phyloP scores from a whole-genome alignment of 2,888 invertebrate species.

The Taenaris catops region DNA sequence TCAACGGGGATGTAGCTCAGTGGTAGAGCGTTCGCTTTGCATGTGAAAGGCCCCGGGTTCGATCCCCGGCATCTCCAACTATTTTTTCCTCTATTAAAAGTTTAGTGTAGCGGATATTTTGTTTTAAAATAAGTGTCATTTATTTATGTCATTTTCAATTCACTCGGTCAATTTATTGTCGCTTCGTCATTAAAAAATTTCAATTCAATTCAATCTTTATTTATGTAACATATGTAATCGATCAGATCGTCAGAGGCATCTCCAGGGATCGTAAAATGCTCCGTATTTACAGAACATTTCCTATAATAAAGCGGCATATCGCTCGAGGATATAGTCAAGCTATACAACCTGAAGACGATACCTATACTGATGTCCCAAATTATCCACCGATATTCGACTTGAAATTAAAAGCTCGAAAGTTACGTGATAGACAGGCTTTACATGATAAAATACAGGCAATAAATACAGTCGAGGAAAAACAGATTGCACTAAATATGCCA shows the following conservation, averaged over 20 bases:
- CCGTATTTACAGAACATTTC: constrained; percentile 48
- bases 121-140: no score
- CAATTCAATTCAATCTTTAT: no score
- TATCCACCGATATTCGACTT: constrained; percentile 83
- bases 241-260: no score
- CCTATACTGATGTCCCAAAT: constrained; percentile 60
- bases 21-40: constrained; percentile 99
- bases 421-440: constrained; percentile 62
- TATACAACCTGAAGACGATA: constrained; percentile 48
- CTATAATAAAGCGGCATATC: constrained; percentile 44
- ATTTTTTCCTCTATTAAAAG: constrained; percentile 97
- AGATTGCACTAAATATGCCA: constrained; percentile 90
- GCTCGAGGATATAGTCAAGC: constrained; percentile 43
- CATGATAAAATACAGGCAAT: constrained; percentile 81
- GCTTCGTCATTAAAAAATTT: no score
- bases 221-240: no score
- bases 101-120: no score
- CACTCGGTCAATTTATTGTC: no score
- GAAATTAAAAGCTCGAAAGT: constrained; percentile 65
- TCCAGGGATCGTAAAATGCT: no score
- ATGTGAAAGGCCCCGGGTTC: constrained; percentile 99
- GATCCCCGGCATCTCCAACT: constrained; percentile 96
- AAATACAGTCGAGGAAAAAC: constrained; percentile 90
- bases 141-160: no score
- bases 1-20: constrained; percentile 93